These are phyloP conservation scores for Antechinus flavipes DNA, from an alignment of 2,113 vertebrate species.

Conservation along the genomic window DNA sequence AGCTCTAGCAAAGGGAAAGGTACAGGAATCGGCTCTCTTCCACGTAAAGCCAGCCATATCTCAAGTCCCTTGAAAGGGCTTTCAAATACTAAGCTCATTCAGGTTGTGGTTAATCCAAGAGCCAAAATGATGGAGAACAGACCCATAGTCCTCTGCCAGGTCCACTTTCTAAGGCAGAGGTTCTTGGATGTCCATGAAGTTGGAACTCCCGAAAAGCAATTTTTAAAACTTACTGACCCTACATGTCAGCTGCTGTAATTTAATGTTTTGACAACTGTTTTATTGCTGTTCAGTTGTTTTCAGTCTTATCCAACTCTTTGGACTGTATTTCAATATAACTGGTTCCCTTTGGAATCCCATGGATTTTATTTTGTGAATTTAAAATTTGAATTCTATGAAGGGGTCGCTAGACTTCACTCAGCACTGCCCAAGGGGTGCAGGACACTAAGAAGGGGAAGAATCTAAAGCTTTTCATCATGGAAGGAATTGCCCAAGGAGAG, in stretches of 20 bases:
- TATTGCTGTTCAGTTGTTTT: no score
- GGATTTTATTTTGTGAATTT: background rate
- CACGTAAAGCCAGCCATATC: background rate
- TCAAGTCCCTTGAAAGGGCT: background rate
- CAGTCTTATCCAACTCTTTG: no score
- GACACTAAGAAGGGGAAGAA: no score
- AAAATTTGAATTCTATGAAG: background rate
- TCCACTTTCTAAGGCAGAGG: background rate
- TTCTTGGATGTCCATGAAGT: background rate
- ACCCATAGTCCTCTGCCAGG: background rate
- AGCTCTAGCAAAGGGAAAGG: slow-evolving; percentile 78
- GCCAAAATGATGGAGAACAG: background rate
- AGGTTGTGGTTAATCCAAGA: background rate
- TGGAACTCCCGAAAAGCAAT: background rate
- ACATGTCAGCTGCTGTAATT: background rate
- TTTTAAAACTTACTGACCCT: background rate
- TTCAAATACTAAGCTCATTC: background rate
- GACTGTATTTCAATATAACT: background rate
- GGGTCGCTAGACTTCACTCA: background rate
- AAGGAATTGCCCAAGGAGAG: no score
- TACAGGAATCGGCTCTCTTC: background rate
- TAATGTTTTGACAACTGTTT: background rate
- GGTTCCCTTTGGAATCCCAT: background rate
- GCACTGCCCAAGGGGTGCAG: background rate
- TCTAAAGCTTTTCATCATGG: no score